A percentile compares a stretch with the other conserved stretches of the same genome.
phyloP scores from a whole-genome alignment of 2,888 invertebrate species.

The Agriopis marginaria region DNA sequence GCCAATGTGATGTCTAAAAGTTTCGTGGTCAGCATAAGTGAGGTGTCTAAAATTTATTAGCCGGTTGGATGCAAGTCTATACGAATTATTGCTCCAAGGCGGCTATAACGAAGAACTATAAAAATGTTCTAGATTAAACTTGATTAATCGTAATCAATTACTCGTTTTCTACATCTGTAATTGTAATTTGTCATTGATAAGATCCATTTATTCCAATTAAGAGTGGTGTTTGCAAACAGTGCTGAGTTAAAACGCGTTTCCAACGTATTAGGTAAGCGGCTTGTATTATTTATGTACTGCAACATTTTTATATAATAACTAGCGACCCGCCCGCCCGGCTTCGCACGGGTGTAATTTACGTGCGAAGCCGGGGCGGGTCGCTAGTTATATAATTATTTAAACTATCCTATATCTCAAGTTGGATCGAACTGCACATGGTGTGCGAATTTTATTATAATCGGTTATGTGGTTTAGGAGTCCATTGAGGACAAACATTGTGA shows the following conservation, averaged over 20 bases:
- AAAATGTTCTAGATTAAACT: slow-evolving; percentile 65
- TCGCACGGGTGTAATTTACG: too few species aligned
- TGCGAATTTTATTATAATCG: too few species aligned
- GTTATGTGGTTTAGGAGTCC: too few species aligned
- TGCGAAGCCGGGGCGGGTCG: too few species aligned
- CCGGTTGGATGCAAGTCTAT: neutral
- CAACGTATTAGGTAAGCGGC: slow-evolving; percentile 6
- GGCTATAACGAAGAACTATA: slow-evolving; percentile 59
- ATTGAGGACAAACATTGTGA: too few species aligned
- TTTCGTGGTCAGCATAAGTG: too few species aligned
- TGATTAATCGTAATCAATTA: slow-evolving; percentile 60
- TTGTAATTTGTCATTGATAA: slow-evolving; percentile 46
- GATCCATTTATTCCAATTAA: slow-evolving; percentile 36
- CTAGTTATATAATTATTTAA: too few species aligned
- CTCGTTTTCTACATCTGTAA: slow-evolving; percentile 44
- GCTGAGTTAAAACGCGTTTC: slow-evolving; percentile 9
- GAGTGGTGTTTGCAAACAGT: slow-evolving; percentile 20
- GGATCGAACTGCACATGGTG: too few species aligned
- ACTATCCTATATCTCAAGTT: too few species aligned
- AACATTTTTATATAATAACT: too few species aligned
- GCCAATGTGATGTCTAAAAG: too few species aligned
- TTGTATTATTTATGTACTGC: neutral
- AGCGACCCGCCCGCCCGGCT: too few species aligned
- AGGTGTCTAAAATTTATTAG: neutral
- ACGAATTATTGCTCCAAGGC: slow-evolving; percentile 26